Evolutionary conservation across 2,113 vertebrate species (phyloP), one percentile per base, ranked within the genome.

Genomic region (Corythornis madagascariensis): DNA sequence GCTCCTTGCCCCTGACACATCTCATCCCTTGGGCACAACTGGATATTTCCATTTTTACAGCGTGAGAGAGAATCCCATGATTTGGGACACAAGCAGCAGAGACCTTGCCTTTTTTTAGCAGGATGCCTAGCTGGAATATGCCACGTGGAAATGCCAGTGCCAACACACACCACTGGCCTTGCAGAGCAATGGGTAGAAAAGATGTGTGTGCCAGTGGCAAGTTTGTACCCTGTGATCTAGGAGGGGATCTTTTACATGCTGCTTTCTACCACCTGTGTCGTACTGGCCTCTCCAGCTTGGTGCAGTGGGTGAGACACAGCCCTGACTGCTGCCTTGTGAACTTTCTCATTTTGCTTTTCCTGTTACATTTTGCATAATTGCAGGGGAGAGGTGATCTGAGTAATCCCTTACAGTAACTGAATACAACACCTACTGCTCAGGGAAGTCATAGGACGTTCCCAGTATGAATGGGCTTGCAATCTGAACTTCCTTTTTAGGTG

Each of bases 161-260:
- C 29, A 69, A 19, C 48, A 26, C 45, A 18, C 13, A 26, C 48
- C 26, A 18, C 28, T 48, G 64, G 72, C n/a, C 12, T 43, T 48
- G 48, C 42, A 71, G 70, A 78, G 53, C 80, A 47, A 33, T 15
- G 38, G 6, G 9, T 8, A 11, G 60, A 66, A 67, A 31, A 18
- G 3, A 21, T 9, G 13, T 16, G 19, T 67, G 60, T 92, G 64
- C 85, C 64, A 57, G 0, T 14, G 66, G 48, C 61, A 35, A 26
- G 33, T 12, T 0, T 0, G 25, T 33, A 31, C 42, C 2, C 48
- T 28, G 21, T 53, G 43, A 25, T 47, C 19, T 50, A 6, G 4
- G 52, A 70, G 33, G 66, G 43, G 18, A 28, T 74, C 52, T 73
- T 64, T 59, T 52, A 20, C 4, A 0, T 38, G 38, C 48, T 75